phyloP scores from a whole-genome alignment of 35 echinoderm and acorn worm genomes.

The Nesometra sesokonis region DNA sequence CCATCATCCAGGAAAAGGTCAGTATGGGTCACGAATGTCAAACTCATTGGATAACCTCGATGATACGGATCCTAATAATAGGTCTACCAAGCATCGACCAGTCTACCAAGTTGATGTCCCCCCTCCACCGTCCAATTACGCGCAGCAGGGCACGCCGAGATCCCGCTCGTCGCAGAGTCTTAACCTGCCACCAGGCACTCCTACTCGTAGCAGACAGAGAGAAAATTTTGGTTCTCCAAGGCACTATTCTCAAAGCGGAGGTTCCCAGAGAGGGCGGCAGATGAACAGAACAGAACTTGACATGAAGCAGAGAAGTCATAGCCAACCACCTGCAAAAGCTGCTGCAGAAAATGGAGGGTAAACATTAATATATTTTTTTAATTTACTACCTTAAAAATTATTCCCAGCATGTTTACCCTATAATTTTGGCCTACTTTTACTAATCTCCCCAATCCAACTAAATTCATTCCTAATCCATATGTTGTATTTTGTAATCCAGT shows the following conservation, averaged over 20 bases:
- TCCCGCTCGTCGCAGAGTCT: neutral
- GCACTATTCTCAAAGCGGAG: neutral
- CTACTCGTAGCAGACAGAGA: neutral
- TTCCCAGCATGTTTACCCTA: too few species aligned
- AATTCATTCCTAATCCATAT: too few species aligned
- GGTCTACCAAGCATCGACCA: neutral
- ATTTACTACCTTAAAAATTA: too few species aligned
- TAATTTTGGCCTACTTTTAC: too few species aligned
- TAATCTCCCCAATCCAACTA: too few species aligned
- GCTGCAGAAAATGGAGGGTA: neutral
- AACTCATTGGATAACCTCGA: neutral
- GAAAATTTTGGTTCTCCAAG: neutral
- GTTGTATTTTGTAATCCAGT: too few species aligned
- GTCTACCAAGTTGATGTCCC: neutral
- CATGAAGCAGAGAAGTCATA: neutral
- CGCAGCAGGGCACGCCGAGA: neutral
- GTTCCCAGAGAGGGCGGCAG: neutral
- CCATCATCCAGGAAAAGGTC: neutral
- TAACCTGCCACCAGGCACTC: neutral
- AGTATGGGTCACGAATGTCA: neutral
- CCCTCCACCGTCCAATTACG: neutral
- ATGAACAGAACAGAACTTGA: neutral
- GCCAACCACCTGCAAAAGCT: neutral
- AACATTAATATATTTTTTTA: neutral
- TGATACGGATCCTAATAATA: neutral